These are phyloP conservation scores for Hippoglossus hippoglossus DNA, from an alignment of 2,797 vertebrate genomes.

Conservation along the genomic window DNA sequence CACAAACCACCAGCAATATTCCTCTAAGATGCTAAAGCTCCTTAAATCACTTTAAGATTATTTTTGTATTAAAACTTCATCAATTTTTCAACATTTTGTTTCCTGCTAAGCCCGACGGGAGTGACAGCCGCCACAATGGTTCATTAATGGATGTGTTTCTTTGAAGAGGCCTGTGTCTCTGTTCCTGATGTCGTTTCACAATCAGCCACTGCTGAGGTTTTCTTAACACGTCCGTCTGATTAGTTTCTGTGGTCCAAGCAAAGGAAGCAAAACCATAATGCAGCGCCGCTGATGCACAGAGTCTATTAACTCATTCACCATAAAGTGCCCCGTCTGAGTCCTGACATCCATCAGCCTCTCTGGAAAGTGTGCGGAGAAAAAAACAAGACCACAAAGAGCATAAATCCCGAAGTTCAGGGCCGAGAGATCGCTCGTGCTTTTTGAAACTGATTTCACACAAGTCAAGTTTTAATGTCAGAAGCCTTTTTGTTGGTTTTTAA, in stretches of 20 bases:
- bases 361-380: neutral
- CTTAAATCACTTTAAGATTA: constrained; percentile 15
- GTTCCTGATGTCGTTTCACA: neutral
- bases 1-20: neutral
- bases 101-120: constrained; percentile 7
- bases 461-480: constrained; percentile 62
- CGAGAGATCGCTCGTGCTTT: constrained; percentile 10
- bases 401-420: constrained; percentile 6
- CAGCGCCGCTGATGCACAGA: constrained; percentile 17
- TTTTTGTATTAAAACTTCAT: constrained; percentile 28
- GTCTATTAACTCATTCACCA: constrained; percentile 55
- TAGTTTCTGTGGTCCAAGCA: constrained; percentile 40
- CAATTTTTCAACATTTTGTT: constrained; percentile 33
- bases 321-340: constrained; percentile 38
- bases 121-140: constrained; percentile 19
- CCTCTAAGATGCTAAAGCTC: neutral
- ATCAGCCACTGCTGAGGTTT: constrained; percentile 30
- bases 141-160: constrained; percentile 27
- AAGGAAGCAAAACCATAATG: constrained; percentile 28
- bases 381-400: constrained; percentile 6
- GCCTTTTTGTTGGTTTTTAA: constrained; percentile 61
- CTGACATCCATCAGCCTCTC: constrained; percentile 45
- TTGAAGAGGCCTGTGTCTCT: neutral
- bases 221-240: constrained; percentile 47
- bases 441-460: constrained; percentile 47